Base-by-base conservation (phyloP, 1,140 invertebrate species). In the Semibalanus balanoides region DNA sequence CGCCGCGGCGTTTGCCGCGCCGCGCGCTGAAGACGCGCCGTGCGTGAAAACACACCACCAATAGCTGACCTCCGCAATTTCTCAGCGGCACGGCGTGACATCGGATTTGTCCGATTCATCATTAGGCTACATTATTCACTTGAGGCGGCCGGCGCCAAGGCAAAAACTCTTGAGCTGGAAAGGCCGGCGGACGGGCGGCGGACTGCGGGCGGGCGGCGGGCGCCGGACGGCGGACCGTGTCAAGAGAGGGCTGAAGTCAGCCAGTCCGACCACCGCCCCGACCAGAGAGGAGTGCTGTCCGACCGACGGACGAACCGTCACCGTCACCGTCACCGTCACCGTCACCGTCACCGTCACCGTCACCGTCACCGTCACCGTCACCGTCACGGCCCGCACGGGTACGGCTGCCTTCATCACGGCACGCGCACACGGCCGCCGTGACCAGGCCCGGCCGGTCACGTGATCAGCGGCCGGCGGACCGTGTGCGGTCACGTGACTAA, bases 91-190 rank as follows among this genome's bases (percentile, higher is more conserved):
- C 51, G 51, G 51, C 51, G 51, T 64, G 51, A 64, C 51, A 64
- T 11, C 51, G 51, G 51, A 25, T 64, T 64, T 64, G 51, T 64
- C 51, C 51, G 51, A 64, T 64, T 64, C 51, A 64, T 64, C 51
- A 64, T 64, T 64, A 64, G 51, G 51, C 22, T 64, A 64, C 51
- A 64, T 64, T 64, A 64, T 64, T 64, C 51, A 64, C 51, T 64
- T 64, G 51, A 64, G 22, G 11, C 51, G 22, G 51, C 51, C 51
- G 51, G 51, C 51, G 51, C 22, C 51, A 64, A 64, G 51, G 51
- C 51, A 64, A 64, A 64, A 64, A 64, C 51, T 64, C 51, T 64
- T 25, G 51, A 64, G 51, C 51, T 14, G 51, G 51, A 64, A 64
- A 64, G 51, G 51, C 51, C 51, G 35, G 51, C 51, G 51, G 51